Base-by-base conservation (phyloP, 1,140 invertebrate genomes). In the Atta texana region DNA sequence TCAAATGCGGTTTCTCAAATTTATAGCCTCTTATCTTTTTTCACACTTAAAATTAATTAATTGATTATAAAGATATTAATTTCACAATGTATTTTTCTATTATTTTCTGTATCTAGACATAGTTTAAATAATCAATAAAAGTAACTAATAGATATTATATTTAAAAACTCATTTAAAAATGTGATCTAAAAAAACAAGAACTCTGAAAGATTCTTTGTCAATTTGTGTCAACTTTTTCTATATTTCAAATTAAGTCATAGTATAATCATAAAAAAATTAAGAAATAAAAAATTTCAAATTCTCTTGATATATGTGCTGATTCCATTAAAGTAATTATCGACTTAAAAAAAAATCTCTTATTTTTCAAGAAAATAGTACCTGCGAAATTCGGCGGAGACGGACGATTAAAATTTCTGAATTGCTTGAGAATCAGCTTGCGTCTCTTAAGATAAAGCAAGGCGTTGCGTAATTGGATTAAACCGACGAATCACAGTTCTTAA, bases 391-490 rank as follows among this genome's bases (percentile, higher is more conserved):
- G 44, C 53, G 61, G 24, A 14, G 49, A 49, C n/a, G 12, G 31
- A 75, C 74, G 69, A 89, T 74, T 64, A 72, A 85, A 88, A 85
- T 85, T 90, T 90, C 85, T 85, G 78, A 90, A 80, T 90, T 69
- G 51, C 63, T 31, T 71, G 34, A 64, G 66, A 80, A 39, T 39
- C 39, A 8, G 69, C 66, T 69, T 77, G 78, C 49, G 21, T 82
- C 59, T 75, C 34, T 55, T 21, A 51, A 87, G 74, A 89, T 85
- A 85, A 66, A 28, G 28, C 49, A 49, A 44, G 28, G 4, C 28
- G 66, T 51, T 57, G 14, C n/a, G 69, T 87, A 90, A 88, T 90
- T 90, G 88, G 80, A 75, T 90, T 88, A 90, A 90, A 87, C 69
- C 85, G 63, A 90, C 77, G 59, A 90, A 90, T 90, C 86, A 81